These are phyloP conservation scores for Pluvialis apricaria DNA, from an alignment of 2,113 vertebrate genomes.

Conservation along the genomic window DNA sequence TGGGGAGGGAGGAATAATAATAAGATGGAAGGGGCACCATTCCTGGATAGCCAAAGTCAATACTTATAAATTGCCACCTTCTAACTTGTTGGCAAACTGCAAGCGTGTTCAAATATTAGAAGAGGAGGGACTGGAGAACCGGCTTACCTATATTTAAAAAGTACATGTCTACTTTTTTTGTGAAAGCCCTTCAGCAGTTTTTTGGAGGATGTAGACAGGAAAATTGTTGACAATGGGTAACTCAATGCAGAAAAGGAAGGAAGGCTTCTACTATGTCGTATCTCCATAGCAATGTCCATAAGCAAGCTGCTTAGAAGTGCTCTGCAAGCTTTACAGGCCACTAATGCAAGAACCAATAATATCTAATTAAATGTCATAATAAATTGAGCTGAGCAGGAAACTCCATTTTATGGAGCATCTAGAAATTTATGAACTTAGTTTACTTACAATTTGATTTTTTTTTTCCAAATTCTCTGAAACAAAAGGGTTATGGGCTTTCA, in stretches of 20 bases:
- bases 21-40: rapidly evolving
- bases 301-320: neutral
- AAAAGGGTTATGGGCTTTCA: neutral
- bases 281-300: neutral
- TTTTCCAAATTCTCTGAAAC: neutral
- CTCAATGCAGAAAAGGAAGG: neutral
- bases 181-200: neutral
- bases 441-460: neutral
- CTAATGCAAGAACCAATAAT: neutral
- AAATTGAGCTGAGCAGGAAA: neutral
- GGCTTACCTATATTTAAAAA: neutral
- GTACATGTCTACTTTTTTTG: neutral
- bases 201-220: neutral
- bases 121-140: neutral
- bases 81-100: neutral
- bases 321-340: neutral
- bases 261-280: neutral
- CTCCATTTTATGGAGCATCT: neutral
- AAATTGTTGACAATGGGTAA: neutral
- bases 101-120: neutral
- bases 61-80: neutral
- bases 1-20: neutral
- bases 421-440: neutral
- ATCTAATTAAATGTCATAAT: neutral
- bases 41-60: neutral